A percentile compares a stretch with the other conserved stretches of the same genome.
phyloP scores from a whole-genome alignment of 2,113 vertebrate species.

The Bujurquina vittata region DNA sequence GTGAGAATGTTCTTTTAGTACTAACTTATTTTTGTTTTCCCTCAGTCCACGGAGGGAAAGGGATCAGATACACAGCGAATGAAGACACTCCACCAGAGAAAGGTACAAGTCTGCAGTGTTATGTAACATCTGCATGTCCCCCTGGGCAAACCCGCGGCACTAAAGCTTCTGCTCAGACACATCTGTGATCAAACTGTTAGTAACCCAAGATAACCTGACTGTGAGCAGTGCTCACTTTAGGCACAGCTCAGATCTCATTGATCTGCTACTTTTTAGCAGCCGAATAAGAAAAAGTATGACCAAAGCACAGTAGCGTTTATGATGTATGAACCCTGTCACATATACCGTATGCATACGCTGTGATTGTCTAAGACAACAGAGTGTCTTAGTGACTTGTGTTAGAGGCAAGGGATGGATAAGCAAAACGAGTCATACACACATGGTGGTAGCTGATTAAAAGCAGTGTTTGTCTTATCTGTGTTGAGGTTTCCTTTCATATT shows the following conservation, averaged over 20 bases:
- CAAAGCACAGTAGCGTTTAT: neutral
- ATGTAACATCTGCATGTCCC: neutral
- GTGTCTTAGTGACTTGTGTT: neutral
- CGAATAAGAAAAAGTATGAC: neutral
- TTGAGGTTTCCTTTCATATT: conserved; percentile 1
- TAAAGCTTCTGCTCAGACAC: conserved; percentile 4
- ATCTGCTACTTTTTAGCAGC: neutral
- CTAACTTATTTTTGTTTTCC: conserved; percentile 11
- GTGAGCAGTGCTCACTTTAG: neutral
- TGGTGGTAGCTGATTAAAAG: neutral
- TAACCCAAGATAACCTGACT: conserved; percentile 9
- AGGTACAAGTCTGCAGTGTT: conserved; percentile 82
- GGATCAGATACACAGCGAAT: conserved; percentile 92
- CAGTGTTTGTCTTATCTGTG: neutral
- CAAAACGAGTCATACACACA: neutral
- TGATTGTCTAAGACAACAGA: neutral
- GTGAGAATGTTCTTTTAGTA: conserved; percentile 5
- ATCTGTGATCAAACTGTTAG: conserved; percentile 12
- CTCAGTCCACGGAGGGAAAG: conserved; percentile 95
- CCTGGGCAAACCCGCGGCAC: conserved; percentile 3
- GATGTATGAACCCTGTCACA: neutral
- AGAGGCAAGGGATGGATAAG: neutral
- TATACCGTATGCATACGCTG: neutral
- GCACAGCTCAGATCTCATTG: neutral
- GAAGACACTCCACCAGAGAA: conserved; percentile 97